These are phyloP conservation scores for Pachyseris speciosa DNA, from an alignment of 64 coral and sea anemone species.

Conservation along the genomic window DNA sequence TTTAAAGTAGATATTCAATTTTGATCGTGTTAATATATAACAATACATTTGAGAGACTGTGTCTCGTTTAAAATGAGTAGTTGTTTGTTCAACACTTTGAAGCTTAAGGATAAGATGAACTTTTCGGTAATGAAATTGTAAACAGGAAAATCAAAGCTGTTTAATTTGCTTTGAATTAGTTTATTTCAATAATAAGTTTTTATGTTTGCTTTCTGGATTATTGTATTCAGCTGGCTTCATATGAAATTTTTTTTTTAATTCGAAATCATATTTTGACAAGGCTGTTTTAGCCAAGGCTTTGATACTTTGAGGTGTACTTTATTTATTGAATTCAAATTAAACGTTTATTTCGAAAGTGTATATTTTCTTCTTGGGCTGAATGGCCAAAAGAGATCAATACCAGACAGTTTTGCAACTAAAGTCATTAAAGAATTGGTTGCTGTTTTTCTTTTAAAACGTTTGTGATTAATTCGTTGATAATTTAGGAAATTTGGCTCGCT, in stretches of 20 bases:
- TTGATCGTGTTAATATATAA: no score
- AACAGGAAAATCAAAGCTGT: background rate
- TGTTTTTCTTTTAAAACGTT: no score
- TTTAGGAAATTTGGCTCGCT: no score
- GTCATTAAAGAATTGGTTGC: no score
- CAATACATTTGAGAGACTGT: no score
- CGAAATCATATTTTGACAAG: background rate
- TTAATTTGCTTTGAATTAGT: no score
- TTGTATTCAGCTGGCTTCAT: background rate
- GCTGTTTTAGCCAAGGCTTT: background rate
- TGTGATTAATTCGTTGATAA: no score
- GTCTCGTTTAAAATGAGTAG: background rate
- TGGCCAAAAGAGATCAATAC: no score
- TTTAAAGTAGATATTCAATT: no score
- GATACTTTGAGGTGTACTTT: background rate
- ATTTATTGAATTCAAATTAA: background rate
- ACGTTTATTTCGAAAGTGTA: no score
- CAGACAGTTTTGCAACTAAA: no score
- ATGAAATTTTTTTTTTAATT: background rate
- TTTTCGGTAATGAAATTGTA: background rate
- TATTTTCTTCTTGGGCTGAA: no score
- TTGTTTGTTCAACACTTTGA: constrained; percentile 3
- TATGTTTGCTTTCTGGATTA: background rate
- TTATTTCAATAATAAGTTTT: background rate
- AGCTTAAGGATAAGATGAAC: background rate